phyloP scores from a whole-genome alignment of 2,113 vertebrate genomes.

The Odobenus rosmarus region DNA sequence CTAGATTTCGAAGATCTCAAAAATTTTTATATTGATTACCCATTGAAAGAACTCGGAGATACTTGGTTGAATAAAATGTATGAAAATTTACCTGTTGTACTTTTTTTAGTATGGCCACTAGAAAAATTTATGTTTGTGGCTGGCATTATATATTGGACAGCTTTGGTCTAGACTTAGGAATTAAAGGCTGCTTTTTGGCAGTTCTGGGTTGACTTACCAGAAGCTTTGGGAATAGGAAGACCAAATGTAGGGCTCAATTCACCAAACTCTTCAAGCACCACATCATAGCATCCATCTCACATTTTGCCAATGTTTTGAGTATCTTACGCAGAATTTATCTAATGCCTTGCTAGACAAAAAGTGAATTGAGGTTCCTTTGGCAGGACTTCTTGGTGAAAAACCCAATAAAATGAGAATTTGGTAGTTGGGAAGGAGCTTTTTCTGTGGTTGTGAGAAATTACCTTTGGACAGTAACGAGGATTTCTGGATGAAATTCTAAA shows the following conservation, averaged over 20 bases:
- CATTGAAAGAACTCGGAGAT: background rate
- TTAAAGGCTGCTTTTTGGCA: background rate
- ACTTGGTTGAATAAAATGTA: background rate
- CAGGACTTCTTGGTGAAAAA: background rate
- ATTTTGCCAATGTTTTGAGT: background rate
- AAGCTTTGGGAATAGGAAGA: background rate
- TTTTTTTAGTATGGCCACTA: background rate
- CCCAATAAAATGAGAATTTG: background rate
- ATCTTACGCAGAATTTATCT: background rate
- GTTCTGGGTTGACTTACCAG: background rate
- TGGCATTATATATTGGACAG: background rate
- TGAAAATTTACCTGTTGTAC: background rate
- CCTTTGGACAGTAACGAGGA: background rate
- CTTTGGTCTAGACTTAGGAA: background rate
- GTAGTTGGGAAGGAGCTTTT: background rate
- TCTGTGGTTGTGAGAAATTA: background rate
- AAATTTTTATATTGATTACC: background rate
- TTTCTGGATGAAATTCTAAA: slow-evolving; percentile 22
- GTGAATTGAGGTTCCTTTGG: background rate
- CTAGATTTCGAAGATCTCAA: background rate
- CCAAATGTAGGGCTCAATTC: background rate
- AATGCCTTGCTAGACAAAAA: background rate
- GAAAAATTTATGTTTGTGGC: background rate
- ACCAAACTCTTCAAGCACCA: background rate
- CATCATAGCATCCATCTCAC: background rate